Percentiles rank a stretch among this genome's conserved stretches.
Conservation (phyloP, 2,888 invertebrate genomes). For the Orthosia gracilis region DNA sequence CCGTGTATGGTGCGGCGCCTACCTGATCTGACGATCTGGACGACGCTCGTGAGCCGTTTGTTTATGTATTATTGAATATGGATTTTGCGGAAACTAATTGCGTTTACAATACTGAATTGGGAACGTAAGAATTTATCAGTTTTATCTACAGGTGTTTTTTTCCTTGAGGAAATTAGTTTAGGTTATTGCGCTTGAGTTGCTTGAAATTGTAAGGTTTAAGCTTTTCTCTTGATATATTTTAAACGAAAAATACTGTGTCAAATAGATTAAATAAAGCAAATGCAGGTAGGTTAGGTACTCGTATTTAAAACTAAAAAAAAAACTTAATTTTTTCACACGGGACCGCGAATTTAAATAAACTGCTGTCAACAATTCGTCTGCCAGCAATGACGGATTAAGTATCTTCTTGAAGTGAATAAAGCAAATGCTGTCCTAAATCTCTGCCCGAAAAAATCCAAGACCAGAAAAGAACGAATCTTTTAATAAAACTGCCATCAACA, state of each 20-base stretch:
- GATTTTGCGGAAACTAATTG: conserved; percentile 67
- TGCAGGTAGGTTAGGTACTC: too few species aligned
- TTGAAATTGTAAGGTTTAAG: not conserved
- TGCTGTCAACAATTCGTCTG: not conserved
- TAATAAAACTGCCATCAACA: not conserved
- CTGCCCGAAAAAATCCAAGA: too few species aligned
- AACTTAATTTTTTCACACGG: not conserved
- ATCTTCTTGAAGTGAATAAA: not conserved
- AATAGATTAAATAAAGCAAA: not conserved
- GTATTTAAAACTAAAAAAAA: too few species aligned
- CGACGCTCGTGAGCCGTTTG: conserved; percentile 78
- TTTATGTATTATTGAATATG: conserved; percentile 67
- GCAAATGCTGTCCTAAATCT: too few species aligned
- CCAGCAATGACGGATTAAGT: too few species aligned
- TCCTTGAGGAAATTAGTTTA: not conserved
- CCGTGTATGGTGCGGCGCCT: conserved; percentile 83
- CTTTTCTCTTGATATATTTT: not conserved
- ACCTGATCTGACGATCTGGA: conserved; percentile 70
- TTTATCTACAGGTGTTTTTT: conserved; percentile 1
- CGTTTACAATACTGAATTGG: conserved; percentile 67
- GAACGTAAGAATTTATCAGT: conserved; percentile 43
- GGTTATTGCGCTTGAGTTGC: not conserved
- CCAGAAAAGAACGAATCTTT: not conserved
- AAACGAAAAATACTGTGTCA: not conserved
- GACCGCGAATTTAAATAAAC: not conserved